These are phyloP conservation scores for Sclerurus mexicanus DNA, from an alignment of 2,113 vertebrate genomes.

Conservation along the genomic window DNA sequence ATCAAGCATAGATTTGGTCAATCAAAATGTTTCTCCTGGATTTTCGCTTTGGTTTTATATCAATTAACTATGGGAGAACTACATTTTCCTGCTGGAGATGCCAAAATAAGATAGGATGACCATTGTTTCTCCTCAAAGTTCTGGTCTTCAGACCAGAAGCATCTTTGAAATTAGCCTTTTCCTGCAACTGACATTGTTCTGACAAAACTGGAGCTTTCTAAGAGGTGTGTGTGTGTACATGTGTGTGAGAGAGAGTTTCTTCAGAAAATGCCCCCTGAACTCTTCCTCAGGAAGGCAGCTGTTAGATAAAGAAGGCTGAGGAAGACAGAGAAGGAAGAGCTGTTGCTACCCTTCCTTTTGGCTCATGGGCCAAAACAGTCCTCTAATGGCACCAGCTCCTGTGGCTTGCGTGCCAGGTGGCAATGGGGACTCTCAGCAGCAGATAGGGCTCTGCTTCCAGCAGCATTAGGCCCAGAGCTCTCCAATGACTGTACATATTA, in stretches of 20 bases:
- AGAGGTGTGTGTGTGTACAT: fast-evolving
- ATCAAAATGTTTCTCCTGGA: background rate
- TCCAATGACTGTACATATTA: background rate
- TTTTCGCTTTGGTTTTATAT: background rate
- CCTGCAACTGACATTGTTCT: background rate
- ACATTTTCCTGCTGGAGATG: background rate
- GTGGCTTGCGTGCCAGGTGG: background rate
- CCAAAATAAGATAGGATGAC: background rate
- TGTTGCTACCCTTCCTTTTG: background rate
- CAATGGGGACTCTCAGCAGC: background rate
- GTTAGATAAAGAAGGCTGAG: background rate
- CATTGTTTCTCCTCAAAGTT: background rate
- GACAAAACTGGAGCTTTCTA: background rate
- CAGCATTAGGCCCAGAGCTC: background rate
- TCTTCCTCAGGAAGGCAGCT: background rate
- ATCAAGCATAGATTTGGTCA: background rate
- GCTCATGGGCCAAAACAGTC: background rate
- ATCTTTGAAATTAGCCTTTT: background rate
- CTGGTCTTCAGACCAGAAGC: background rate
- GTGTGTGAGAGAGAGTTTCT: background rate
- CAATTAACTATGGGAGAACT: background rate
- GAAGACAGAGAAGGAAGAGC: background rate
- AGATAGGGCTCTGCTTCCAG: background rate
- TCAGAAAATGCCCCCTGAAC: background rate
- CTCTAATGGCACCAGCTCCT: background rate